Conservation (phyloP, 2,797 vertebrate species). For the Lacerta viridis region DNA sequence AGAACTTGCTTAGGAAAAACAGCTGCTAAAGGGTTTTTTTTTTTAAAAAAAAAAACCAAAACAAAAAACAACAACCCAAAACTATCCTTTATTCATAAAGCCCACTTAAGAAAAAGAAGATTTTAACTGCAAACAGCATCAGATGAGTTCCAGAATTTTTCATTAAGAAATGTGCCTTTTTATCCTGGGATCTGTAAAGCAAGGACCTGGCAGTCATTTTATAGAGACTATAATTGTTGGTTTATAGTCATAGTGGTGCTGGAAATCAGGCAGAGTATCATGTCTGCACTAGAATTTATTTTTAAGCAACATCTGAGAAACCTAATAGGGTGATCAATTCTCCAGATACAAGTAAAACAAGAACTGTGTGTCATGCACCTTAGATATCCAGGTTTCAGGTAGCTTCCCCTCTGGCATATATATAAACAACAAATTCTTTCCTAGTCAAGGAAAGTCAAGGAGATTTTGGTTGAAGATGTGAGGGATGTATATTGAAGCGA, state of each 20-base stretch:
- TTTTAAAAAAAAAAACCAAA: neutral
- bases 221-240: slow-evolving; percentile 43
- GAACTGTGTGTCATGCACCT: neutral
- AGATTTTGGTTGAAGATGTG: neutral
- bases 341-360: neutral
- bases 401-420: neutral
- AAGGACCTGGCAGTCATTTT: slow-evolving; percentile 48
- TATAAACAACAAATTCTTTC: neutral
- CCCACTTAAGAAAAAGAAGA: neutral
- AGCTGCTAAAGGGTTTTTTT: neutral
- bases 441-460: neutral
- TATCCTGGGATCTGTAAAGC: slow-evolving; percentile 31
- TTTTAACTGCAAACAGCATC: slow-evolving; percentile 30
- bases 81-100: slow-evolving; percentile 21
- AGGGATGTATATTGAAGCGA: neutral
- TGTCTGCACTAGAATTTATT: neutral
- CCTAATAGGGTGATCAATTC: neutral
- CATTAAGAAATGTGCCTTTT: slow-evolving; percentile 48
- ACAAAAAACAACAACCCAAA: too few species aligned
- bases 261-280: slow-evolving; percentile 15
- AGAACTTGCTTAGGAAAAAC: neutral
- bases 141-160: slow-evolving; percentile 34
- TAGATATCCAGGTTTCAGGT: neutral
- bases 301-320: slow-evolving; percentile 20
- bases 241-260: slow-evolving; percentile 42